phyloP scores from a whole-genome alignment of 2,797 vertebrate genomes.

The Gambelia wislizenii region DNA sequence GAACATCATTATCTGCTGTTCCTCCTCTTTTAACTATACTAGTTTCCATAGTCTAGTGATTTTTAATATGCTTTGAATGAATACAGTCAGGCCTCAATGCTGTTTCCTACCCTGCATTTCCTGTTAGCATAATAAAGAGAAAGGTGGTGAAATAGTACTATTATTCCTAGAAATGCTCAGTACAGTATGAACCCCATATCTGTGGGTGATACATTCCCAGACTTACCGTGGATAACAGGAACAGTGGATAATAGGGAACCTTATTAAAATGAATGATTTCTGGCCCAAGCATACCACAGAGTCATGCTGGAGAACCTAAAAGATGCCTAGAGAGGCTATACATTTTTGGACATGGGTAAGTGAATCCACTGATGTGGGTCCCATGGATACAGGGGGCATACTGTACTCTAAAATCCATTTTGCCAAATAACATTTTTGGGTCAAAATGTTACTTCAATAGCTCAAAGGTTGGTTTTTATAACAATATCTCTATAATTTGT shows the following conservation, averaged over 20 bases:
- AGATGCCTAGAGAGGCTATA: too few relatives aligned
- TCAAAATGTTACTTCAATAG: conserved; percentile 73
- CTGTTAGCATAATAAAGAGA: background rate
- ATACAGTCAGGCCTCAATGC: background rate
- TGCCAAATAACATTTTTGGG: conserved; percentile 25
- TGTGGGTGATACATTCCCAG: too few relatives aligned
- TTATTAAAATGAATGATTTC: too few relatives aligned
- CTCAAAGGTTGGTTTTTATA: conserved; percentile 73
- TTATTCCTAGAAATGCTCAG: conserved; percentile 10
- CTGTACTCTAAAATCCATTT: conserved; percentile 13
- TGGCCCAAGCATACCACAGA: too few relatives aligned
- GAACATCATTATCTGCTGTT: background rate
- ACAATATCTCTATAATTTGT: conserved; percentile 75
- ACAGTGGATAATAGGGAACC: too few relatives aligned
- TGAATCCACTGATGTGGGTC: too few relatives aligned
- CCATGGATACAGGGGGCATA: too few relatives aligned
- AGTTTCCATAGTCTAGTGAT: background rate
- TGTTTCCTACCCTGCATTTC: conserved; percentile 27
- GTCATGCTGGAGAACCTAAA: too few relatives aligned
- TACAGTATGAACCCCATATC: too few relatives aligned
- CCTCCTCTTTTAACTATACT: background rate
- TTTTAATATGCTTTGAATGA: background rate
- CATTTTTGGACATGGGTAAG: too few relatives aligned
- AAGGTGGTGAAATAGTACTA: background rate
- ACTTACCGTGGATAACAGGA: too few relatives aligned